Evolutionary conservation across 2,888 invertebrate species (phyloP), one percentile per base, ranked within the genome.

Genomic region (Periphyllus acericola): DNA sequence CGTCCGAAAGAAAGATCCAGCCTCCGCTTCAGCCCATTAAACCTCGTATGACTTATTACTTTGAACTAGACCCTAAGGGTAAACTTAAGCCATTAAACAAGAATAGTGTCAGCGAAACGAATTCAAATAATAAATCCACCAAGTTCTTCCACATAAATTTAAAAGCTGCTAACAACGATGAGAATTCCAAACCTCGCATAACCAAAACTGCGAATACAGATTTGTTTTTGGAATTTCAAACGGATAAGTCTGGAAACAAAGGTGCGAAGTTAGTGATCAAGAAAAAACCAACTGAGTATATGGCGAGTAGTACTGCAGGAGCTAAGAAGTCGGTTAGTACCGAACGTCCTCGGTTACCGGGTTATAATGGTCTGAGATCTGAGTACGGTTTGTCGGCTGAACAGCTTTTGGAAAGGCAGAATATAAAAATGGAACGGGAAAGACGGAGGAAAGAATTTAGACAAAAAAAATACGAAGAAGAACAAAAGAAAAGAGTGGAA

Each of bases 311-410:
- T 19, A 46, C 34, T 5, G 14, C 46, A 46, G 46, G 46, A 46
- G 46, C 55, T 19, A 85, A 78, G 34, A 84, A 36, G 21, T 66
- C 68, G 5, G n/a, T 14, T 2, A 68, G 11, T 40, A 78, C 46
- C 40, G 81, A 87, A 9, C 74, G 89, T 32, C 40, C 87, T 4
- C 66, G 84, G 9, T 89, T 91, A 25, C 91, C 91, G 17, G 88
- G 89, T 14, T 91, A 91, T 81, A 90, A 90, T 83, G 91, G 91
- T 46, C 89, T 90, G 5, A 89, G 90, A n/a, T 91, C 91, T 0
- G 90, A 90, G 81, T 91, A 91, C 83, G 91, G 91, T 14, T 89
- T 91, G 19, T 90, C 89, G 46, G 90, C 90, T 14, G 90, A 90
- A 75, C 90, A 90, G 52, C 90, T 91, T 8, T 89, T 89, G 76